Evolutionary conservation across 2,797 vertebrate species (phyloP), one percentile per base, ranked within the genome.

Genomic region (Halcyon chelicuti): DNA sequence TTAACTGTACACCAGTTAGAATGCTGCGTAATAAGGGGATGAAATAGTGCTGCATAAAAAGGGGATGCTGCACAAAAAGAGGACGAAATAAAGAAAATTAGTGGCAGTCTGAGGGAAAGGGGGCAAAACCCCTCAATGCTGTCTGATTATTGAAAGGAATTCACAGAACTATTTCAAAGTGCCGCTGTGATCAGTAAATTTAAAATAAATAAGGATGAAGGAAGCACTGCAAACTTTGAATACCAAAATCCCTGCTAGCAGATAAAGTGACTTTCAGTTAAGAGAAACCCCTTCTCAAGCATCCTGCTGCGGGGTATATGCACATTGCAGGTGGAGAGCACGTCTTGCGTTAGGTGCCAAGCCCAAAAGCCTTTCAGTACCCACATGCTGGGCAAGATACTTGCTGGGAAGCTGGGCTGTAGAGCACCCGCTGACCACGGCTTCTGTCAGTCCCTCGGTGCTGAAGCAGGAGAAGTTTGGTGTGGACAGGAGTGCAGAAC

Each of bases 341-440:
- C 62, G 16, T 8, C 55, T 23, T 60, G 65, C 18, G 8, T 6
- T 33, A 52, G 15, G 1, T 40, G 60, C 25, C 11, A 5, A 14
- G 57, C 40, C 61, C 58, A 28, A 80, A 40, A 80, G 31, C 12
- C 15, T 67, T 49, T 3, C 23, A 29, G 51, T 18, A 31, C 28
- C n/a, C 42, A 15, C 9, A 2, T 0, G 19, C 37, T 1, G 29
- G 12, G 26, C 5, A 14, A 65, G 42, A 6, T 4, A 5, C 6
- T 10, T n/a, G 47, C 28, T 29, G 46, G 71, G 52, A 65, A 60
- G 31, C 31, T 49, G 84, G 51, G 71, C 51, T 57, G 4, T 0
- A 1, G 15, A 66, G 57, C 28, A 44, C 21, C 65, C 29, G 18
- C 80, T 52, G 73, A 28, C 1, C 23, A 3, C 57, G 13, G 66